Conservation (phyloP, 1,140 invertebrate genomes). For the Mizuhopecten yessoensis region DNA sequence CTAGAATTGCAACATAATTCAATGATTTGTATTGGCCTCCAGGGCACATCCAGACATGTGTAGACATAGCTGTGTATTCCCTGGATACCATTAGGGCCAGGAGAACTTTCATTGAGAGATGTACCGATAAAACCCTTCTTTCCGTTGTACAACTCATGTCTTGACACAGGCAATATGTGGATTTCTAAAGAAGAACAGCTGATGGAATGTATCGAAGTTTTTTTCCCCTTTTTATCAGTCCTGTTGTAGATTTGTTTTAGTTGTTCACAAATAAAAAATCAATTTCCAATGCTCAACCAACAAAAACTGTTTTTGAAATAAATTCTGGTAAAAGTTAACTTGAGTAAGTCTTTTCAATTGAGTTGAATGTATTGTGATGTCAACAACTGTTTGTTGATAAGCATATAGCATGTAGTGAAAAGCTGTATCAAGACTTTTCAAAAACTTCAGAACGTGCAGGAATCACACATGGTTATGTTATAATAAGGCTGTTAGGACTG, state of each 20-base stretch:
- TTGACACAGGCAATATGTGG: neutral
- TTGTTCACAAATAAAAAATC: no score
- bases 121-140: neutral
- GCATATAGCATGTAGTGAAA: neutral
- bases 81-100: neutral
- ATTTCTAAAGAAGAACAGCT: neutral
- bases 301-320: neutral
- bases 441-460: neutral
- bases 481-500: neutral
- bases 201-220: neutral
- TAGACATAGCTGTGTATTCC: conserved; percentile 22
- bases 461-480: neutral
- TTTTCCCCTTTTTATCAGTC: neutral
- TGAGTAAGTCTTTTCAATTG: neutral
- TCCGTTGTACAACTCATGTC: neutral
- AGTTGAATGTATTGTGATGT: neutral
- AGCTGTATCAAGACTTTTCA: neutral
- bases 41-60: neutral
- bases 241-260: no score
- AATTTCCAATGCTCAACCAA: no score
- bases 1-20: conserved; percentile 28
- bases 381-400: neutral
- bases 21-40: neutral
- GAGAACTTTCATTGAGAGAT: conserved; percentile 14
- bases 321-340: neutral